These are phyloP conservation scores for Emys orbicularis DNA, from an alignment of 2,797 vertebrate species.

Conservation along the genomic window DNA sequence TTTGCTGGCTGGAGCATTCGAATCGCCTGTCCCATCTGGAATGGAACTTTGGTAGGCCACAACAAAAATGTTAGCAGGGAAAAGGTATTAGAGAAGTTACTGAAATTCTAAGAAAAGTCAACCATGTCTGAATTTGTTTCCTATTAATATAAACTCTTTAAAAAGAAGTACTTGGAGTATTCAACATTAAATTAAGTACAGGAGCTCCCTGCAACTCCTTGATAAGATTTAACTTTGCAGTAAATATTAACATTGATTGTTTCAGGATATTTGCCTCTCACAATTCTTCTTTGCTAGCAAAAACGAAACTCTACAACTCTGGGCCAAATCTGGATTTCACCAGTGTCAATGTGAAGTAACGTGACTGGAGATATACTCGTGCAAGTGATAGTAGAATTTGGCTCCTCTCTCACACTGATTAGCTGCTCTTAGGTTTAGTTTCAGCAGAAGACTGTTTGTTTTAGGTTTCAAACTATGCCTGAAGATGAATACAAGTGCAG, in stretches of 20 bases:
- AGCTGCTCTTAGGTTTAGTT: neutral
- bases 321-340: neutral
- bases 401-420: neutral
- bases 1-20: slow-evolving; percentile 70
- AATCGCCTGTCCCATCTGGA: slow-evolving; percentile 78
- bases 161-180: neutral
- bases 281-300: neutral
- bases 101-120: slow-evolving; percentile 28
- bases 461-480: neutral
- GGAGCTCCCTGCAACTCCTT: neutral
- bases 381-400: neutral
- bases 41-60: slow-evolving; percentile 75
- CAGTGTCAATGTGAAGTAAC: neutral
- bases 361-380: neutral
- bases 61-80: slow-evolving; percentile 33
- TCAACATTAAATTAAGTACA: neutral
- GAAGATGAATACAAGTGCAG: neutral
- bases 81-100: slow-evolving; percentile 12
- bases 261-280: neutral
- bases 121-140: slow-evolving; percentile 24
- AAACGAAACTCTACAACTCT: neutral
- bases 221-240: neutral
- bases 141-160: slow-evolving; percentile 18
- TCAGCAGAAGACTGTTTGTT: neutral
- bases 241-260: slow-evolving; percentile 28